These are phyloP conservation scores for Pteropus alecto DNA, from an alignment of 2,113 vertebrate genomes.

Conservation along the genomic window DNA sequence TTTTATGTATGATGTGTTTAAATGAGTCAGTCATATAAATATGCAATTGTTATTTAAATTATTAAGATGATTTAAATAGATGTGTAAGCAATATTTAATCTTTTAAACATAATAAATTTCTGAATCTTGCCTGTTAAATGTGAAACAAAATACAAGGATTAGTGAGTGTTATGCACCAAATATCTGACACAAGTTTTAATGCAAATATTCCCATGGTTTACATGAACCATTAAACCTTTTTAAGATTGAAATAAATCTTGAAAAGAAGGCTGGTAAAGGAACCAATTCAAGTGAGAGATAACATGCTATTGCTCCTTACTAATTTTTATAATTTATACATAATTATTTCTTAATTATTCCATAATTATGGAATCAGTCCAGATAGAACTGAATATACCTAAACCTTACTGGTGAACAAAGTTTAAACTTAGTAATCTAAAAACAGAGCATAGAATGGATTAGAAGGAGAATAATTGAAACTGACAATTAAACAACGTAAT, in stretches of 20 bases:
- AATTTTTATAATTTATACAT: not conserved
- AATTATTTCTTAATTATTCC: no score
- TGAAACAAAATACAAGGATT: not conserved
- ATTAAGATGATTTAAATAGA: not conserved
- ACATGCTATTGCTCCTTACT: not conserved
- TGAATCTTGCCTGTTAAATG: not conserved
- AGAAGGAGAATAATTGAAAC: not conserved
- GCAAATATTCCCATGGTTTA: not conserved
- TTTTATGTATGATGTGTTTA: not conserved
- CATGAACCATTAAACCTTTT: not conserved
- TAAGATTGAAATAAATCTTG: not conserved
- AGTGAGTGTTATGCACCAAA: not conserved
- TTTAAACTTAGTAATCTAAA: not conserved
- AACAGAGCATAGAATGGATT: not conserved
- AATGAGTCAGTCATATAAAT: not conserved
- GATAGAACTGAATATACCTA: not conserved
- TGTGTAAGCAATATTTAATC: not conserved
- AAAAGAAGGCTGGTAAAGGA: not conserved
- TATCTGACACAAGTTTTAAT: not conserved
- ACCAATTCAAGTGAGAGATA: not conserved
- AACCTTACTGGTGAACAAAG: not conserved
- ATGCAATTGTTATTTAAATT: not conserved
- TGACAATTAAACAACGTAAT: not conserved
- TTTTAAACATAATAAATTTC: not conserved
- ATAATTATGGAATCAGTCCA: not conserved